Base-by-base conservation (phyloP, 2,113 vertebrate species). In the Petromus typicus region DNA sequence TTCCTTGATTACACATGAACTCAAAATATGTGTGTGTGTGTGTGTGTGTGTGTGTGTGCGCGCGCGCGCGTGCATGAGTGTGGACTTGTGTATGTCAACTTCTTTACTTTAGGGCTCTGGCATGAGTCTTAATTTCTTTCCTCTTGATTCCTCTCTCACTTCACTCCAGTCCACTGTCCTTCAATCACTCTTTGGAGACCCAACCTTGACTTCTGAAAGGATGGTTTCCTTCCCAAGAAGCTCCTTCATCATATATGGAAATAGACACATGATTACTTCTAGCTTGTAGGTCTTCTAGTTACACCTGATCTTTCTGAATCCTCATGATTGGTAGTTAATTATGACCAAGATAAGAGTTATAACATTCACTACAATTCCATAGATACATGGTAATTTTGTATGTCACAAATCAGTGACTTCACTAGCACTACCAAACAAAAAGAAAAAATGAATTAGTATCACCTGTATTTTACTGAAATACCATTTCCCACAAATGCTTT, bases 31-130 rank as follows among this genome's bases (percentile, higher is more conserved):
- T 25, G 27, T n/a, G 48, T 51, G 48, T 51, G 10, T 51, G 9
- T n/a, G 6, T 54, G 1, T 32, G 25, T n/a, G 3, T 57, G 57
- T 45, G 16, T 64, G 59, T 90, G n/a, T 43, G 67, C 59, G 23
- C 79, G 79, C 84, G n/a, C 54, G 9, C 30, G 5, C 37, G 3
- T n/a, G 20, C n/a, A 1, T 40, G 37, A 64, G 22, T 40, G 80
- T 84, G 8, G n/a, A n/a, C 18, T 13, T 56, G 23, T 75, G 22
- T 14, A 57, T 56, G 81, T 93, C 7, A 37, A 10, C 7, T 84
- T 95, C n/a, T 87, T 93, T 90, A 75, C 32, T 18, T 45, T 22
- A 80, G 84, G 51, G 67, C 92, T 85, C 89, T 85, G 37, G 25
- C n/a, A 59, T 20, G 73, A 91, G 6, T 57, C 22, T 69, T 69